Base-by-base conservation (phyloP, 2,797 vertebrate species). In the Peromyscus eremicus region DNA sequence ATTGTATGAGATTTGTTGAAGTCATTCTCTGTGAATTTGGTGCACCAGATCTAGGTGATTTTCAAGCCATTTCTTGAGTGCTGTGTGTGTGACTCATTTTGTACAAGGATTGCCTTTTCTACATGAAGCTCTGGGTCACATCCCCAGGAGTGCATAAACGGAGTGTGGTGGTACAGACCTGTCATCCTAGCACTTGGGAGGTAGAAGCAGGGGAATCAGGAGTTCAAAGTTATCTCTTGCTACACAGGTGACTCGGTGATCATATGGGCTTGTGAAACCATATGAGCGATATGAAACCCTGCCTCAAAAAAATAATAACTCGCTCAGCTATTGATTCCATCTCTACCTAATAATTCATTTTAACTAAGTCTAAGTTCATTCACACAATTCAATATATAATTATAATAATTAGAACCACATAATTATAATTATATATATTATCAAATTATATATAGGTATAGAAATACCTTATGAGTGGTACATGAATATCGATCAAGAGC, bases 371-470 rank as follows among this genome's bases (percentile, higher is more conserved):
- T 52, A 52, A 81, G 81, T 49, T 52, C 27, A 93, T 37, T 82
- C 43, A 75, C 46, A 55, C 32, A 68, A 49, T 62, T 76, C 19
- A 12, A 66, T 84, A 73, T 25, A 64, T 86, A 90, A 83, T 92
- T 57, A 71, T 68, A 62, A 29, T 52, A 43, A 87, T 70, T 70
- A 70, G 19, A 89, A 89, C 60, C 9, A 17, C n/a, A 62, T 89
- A 37, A 92, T 23, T 89, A 7, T 52, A 64, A 73, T 85, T 71
- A 80, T n/a, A 40, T 80, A 55, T 60, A 70, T 70, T 64, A 88
- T 86, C 46, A 79, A 71, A 90, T 77, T 95, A 89, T 85, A 93
- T 16, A 82, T 43, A 93, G 43, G 9, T 79, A 46, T 68, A 86
- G 27, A 87, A 94, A 80, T n/a, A 96, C 37, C 73, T 85, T 85